Evolutionary conservation across 2,888 invertebrate genomes (phyloP).

Genomic region (Margaritifera margaritifera): DNA sequence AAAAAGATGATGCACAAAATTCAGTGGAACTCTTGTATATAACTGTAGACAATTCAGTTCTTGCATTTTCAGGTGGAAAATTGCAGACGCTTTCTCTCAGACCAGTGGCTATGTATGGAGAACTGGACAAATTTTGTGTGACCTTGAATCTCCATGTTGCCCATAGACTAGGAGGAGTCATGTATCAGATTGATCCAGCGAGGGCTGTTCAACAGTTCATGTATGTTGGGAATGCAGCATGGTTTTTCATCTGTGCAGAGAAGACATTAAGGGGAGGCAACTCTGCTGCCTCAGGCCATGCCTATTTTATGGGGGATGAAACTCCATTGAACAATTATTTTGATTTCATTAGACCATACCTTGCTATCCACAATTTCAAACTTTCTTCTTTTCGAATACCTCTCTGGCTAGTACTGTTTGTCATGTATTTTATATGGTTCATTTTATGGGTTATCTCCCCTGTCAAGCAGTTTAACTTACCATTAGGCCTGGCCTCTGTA

Average conservation of each 20-base stretch:
- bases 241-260: conserved; percentile 79
- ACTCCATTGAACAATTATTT: conserved; percentile 70
- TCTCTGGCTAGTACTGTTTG: conserved; percentile 49
- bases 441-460: conserved; percentile 40
- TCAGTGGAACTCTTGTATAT: no score
- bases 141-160: conserved; percentile 74
- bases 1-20: no score
- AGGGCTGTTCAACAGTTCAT: conserved; percentile 73
- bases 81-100: conserved; percentile 77
- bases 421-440: conserved; percentile 39
- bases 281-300: no score
- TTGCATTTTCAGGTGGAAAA: conserved; percentile 22
- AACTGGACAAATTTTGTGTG: conserved; percentile 77
- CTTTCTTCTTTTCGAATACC: conserved; percentile 55
- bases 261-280: conserved; percentile 72
- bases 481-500: conserved; percentile 39
- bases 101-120: conserved; percentile 79
- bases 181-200: conserved; percentile 76
- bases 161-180: conserved; percentile 73
- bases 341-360: conserved; percentile 70
- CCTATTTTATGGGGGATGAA: no score
- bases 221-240: conserved; percentile 78
- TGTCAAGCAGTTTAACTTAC: conserved; percentile 39
- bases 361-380: conserved; percentile 46
- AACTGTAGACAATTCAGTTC: no score